These are phyloP conservation scores for Tetraodon nigroviridis DNA, from an alignment of 2,113 vertebrate genomes.

Conservation along the genomic window DNA sequence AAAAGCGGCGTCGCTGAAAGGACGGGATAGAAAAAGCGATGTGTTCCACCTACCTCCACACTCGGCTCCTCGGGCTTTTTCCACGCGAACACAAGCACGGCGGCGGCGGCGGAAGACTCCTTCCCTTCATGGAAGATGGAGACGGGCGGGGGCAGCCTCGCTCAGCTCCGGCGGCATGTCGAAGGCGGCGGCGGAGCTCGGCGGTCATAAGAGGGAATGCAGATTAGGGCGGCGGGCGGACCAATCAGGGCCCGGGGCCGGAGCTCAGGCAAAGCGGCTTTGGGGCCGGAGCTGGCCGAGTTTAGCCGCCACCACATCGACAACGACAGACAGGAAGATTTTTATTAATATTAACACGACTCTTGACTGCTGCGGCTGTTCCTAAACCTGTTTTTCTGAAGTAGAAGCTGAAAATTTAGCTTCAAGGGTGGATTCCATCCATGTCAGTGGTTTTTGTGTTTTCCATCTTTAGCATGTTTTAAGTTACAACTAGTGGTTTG, in stretches of 20 bases:
- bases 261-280: constrained; percentile 51
- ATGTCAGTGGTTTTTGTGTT: no score
- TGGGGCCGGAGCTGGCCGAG: constrained; percentile 8
- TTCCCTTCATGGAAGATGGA: constrained; percentile 41
- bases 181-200: constrained; percentile 20
- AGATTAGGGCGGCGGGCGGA: constrained; percentile 28
- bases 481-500: no score
- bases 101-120: constrained; percentile 19
- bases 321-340: no score
- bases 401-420: no score
- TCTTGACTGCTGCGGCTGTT: no score
- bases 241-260: constrained; percentile 55
- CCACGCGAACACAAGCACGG: background rate
- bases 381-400: no score
- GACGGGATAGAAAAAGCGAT: no score
- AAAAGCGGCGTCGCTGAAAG: no score
- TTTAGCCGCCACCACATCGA: no score
- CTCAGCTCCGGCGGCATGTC: constrained; percentile 16
- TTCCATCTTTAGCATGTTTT: no score
- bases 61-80: background rate
- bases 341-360: no score
- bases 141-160: constrained; percentile 14
- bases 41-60: constrained; percentile 38
- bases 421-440: no score
- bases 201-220: constrained; percentile 13